A percentile compares a stretch with the other conserved stretches of the same genome.
These are phyloP conservation scores for Papilio dardanus DNA, from an alignment of 1,140 invertebrate genomes.

Conservation along the genomic window DNA sequence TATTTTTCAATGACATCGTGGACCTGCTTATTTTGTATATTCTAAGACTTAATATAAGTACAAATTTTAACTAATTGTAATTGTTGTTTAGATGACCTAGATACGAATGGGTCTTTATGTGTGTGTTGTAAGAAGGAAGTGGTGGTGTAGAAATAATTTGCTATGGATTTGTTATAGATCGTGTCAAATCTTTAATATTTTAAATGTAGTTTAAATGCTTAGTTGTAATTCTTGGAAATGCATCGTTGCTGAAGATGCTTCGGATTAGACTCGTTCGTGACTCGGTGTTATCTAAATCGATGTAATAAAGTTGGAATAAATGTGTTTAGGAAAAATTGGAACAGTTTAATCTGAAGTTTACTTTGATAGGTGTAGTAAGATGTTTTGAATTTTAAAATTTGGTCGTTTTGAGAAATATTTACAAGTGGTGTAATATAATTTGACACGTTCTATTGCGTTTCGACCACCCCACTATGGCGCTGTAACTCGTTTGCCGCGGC, in stretches of 20 bases:
- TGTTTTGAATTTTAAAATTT: constrained; percentile 23
- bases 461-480: constrained; percentile 60
- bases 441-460: constrained; percentile 73
- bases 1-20: constrained; percentile 61
- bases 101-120: constrained; percentile 58
- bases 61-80: constrained; percentile 79
- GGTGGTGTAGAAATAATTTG: constrained; percentile 39
- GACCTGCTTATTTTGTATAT: constrained; percentile 54
- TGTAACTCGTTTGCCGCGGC: constrained; percentile 61
- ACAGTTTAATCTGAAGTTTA: constrained; percentile 40
- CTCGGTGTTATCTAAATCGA: constrained; percentile 22
- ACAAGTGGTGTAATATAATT: constrained; percentile 47
- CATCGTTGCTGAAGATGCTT: constrained; percentile 39
- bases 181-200: constrained; percentile 48
- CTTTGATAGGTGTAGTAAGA: constrained; percentile 30
- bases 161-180: constrained; percentile 46
- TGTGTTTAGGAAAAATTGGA: constrained; percentile 18
- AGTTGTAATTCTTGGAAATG: constrained; percentile 26
- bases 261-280: constrained; percentile 38
- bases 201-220: constrained; percentile 30
- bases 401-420: constrained; percentile 38
- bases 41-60: constrained; percentile 79
- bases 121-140: constrained; percentile 53
- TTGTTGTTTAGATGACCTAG: constrained; percentile 78
- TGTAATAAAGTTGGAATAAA: constrained; percentile 24